Conservation (phyloP, 2,888 invertebrate genomes). For the Apeira syringaria region DNA sequence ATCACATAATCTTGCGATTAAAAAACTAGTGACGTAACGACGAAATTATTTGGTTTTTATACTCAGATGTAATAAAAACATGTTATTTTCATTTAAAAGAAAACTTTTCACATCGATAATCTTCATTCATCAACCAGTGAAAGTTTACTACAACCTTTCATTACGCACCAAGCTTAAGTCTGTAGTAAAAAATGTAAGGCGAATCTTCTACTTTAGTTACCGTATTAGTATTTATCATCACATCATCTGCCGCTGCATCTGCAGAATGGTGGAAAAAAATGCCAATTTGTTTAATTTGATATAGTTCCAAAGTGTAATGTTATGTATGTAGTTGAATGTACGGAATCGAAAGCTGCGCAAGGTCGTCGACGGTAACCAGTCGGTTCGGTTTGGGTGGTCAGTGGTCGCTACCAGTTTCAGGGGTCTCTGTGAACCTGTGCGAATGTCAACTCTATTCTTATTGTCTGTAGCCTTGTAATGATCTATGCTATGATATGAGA, state of each 20-base stretch:
- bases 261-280: conserved; percentile 5
- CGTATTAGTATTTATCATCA: too few species aligned
- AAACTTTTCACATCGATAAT: conserved; percentile 5
- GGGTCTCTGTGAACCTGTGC: background rate
- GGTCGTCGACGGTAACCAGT: conserved; percentile 51
- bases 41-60: too few species aligned
- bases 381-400: conserved; percentile 41
- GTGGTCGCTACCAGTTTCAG: conserved; percentile 24
- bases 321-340: conserved; percentile 26
- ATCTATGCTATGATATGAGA: too few species aligned
- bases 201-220: too few species aligned
- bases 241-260: too few species aligned
- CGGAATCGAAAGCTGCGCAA: conserved; percentile 61
- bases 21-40: too few species aligned
- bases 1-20: too few species aligned
- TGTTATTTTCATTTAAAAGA: too few species aligned
- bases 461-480: too few species aligned
- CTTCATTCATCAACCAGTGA: conserved; percentile 31
- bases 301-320: conserved; percentile 10
- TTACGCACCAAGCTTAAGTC: conserved; percentile 12
- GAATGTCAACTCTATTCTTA: background rate
- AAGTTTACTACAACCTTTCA: conserved; percentile 37
- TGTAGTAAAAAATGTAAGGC: too few species aligned
- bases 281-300: conserved; percentile 6
- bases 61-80: too few species aligned